Conservation (phyloP, 2,797 vertebrate species). For the Anabas testudineus region DNA sequence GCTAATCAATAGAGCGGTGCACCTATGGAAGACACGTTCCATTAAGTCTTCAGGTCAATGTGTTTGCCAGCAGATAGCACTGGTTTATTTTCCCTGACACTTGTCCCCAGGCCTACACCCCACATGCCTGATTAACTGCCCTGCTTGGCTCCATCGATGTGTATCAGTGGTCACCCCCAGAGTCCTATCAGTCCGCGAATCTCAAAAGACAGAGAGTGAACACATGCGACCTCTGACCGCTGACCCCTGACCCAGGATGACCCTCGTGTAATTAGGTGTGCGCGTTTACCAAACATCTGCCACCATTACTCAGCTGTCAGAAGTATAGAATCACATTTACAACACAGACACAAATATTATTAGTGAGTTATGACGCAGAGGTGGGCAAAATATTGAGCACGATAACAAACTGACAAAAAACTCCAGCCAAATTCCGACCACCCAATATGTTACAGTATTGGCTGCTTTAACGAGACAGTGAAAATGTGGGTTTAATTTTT, state of each 20-base stretch:
- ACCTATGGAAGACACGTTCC: conserved; percentile 75
- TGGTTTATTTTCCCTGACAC: conserved; percentile 70
- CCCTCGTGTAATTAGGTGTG: conserved; percentile 73
- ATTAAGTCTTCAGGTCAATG: conserved; percentile 76
- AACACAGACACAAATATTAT: conserved; percentile 36
- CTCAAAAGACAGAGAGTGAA: conserved; percentile 42
- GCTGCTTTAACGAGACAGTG: conserved; percentile 29
- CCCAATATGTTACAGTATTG: conserved; percentile 31
- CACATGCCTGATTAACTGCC: conserved; percentile 75
- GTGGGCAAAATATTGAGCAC: conserved; percentile 42
- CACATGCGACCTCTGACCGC: conserved; percentile 63
- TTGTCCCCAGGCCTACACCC: conserved; percentile 58
- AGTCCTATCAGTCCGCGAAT: conserved; percentile 74
- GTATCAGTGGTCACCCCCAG: conserved; percentile 67
- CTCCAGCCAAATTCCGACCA: conserved; percentile 36
- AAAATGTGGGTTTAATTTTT: conserved; percentile 44
- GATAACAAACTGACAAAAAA: conserved; percentile 34
- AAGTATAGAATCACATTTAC: conserved; percentile 31
- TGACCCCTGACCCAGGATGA: conserved; percentile 54
- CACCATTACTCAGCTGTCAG: conserved; percentile 29
- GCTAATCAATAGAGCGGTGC: conserved; percentile 74
- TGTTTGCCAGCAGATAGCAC: conserved; percentile 75
- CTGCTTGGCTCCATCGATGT: conserved; percentile 72
- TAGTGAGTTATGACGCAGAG: conserved; percentile 47
- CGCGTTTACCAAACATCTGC: conserved; percentile 72